Conservation (phyloP, 2,888 invertebrate genomes). For the Torymus tubicola region DNA sequence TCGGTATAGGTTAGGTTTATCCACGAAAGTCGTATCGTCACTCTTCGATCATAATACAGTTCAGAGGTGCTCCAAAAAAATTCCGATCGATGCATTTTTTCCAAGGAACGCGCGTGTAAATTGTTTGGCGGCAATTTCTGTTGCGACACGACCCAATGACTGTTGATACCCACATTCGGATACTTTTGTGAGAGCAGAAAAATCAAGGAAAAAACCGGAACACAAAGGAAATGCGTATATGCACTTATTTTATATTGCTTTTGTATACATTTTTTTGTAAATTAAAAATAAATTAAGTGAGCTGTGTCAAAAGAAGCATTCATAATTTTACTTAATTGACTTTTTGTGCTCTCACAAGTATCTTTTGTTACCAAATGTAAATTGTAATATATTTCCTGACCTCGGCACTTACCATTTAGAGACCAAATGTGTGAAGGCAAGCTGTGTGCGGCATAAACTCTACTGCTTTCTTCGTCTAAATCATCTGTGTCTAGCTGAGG, state of each 20-base stretch:
- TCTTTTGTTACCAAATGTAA: background rate
- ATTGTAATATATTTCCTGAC: too few relatives aligned
- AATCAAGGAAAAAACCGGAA: slow-evolving; percentile 7
- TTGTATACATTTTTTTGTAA: background rate
- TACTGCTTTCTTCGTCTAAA: slow-evolving; percentile 78
- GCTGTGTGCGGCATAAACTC: slow-evolving; percentile 91
- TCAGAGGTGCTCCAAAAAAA: slow-evolving; percentile 12
- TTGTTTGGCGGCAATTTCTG: background rate
- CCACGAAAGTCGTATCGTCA: slow-evolving; percentile 33
- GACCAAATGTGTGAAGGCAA: slow-evolving; percentile 95
- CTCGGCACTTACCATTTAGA: slow-evolving; percentile 85
- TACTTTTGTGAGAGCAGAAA: slow-evolving; percentile 11
- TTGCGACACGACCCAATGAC: slow-evolving; percentile 10
- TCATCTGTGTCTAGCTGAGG: slow-evolving; percentile 84
- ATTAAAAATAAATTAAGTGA: background rate
- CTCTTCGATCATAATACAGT: slow-evolving; percentile 5
- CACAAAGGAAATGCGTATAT: slow-evolving; percentile 30
- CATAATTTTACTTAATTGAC: background rate
- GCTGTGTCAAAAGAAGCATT: background rate
- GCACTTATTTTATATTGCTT: background rate
- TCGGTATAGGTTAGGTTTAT: slow-evolving; percentile 40
- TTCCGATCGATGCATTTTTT: slow-evolving; percentile 21
- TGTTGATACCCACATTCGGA: background rate
- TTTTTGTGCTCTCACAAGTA: background rate
- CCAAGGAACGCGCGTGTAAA: background rate